Evolutionary conservation across 2,888 invertebrate species (phyloP), one percentile per base, ranked within the genome.

Genomic region (Carpatolechia fugitivella): DNA sequence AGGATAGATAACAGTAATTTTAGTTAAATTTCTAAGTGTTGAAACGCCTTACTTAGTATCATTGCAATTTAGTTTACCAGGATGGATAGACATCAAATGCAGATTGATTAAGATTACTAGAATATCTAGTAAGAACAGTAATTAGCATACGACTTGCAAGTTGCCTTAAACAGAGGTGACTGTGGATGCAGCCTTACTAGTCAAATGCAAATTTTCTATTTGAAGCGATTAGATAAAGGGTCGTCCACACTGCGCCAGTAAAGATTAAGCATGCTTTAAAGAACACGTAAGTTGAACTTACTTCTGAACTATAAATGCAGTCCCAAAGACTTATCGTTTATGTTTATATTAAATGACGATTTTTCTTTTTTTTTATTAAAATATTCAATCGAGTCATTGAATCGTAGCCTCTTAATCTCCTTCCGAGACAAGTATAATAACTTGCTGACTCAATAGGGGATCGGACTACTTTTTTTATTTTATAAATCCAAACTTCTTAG

Each of bases 201-300:
- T 13, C 18, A 4, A 16, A 50, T 50, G 49, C 13, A 35, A 50
- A 50, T 50, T 50, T 50, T 30, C 44, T 44, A n/a, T 50, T 50
- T 50, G 24, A 50, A 50, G 49, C 7, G 49, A 38, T 24, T 31
- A 46, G 35, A 53, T 14, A 63, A 47, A 31, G 47, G n/a, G n/a
- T 24, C 14, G 44, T 44, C 5, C 29, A 44, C 44, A 44, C 24
- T 44, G 44, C 10, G 1, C 1, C 11, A n/a, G 33, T 33, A 10
- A 8, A n/a, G n/a, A n/a, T n/a, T n/a, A n/a, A n/a, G n/a, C n/a
- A n/a, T n/a, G n/a, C n/a, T n/a, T n/a, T n/a, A n/a, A n/a, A n/a
- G n/a, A n/a, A n/a, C n/a, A n/a, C n/a, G n/a, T n/a, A n/a, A n/a
- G n/a, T n/a, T n/a, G n/a, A n/a, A n/a, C n/a, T n/a, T n/a, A n/a